Percentiles rank a stretch among this genome's conserved stretches.
Evolutionary conservation across 1,140 invertebrate species (phyloP).

Genomic region (Drosophila ficusphila): DNA sequence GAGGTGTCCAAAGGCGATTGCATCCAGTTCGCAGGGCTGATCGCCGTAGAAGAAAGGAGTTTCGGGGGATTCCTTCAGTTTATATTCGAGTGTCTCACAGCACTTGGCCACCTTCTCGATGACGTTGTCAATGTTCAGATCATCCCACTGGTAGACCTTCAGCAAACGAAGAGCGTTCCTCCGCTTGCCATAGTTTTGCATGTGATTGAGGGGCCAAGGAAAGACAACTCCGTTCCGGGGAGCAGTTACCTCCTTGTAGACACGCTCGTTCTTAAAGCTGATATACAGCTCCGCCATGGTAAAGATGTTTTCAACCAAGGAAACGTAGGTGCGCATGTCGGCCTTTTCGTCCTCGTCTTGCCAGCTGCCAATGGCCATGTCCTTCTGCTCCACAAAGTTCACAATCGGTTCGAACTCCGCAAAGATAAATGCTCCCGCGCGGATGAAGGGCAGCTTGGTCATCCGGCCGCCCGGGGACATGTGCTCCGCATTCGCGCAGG

Average conservation of each 20-base stretch:
- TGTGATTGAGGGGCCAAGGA: slow-evolving; percentile 95
- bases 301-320: slow-evolving; percentile 93
- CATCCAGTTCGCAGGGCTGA: slow-evolving; percentile 96
- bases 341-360: slow-evolving; percentile 91
- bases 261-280: slow-evolving; percentile 92
- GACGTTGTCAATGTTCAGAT: slow-evolving; percentile 92
- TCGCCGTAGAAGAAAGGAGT: slow-evolving; percentile 93
- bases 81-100: slow-evolving; percentile 93
- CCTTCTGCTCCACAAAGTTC: slow-evolving; percentile 94
- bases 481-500: slow-evolving; percentile 95
- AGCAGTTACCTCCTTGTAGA: slow-evolving; percentile 92
- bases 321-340: slow-evolving; percentile 97
- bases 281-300: slow-evolving; percentile 95
- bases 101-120: slow-evolving; percentile 89
- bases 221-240: slow-evolving; percentile 94
- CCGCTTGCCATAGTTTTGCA: slow-evolving; percentile 93
- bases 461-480: slow-evolving; percentile 97
- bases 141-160: slow-evolving; percentile 91
- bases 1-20: slow-evolving; percentile 98
- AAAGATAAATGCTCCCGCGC: slow-evolving; percentile 93
- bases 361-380: slow-evolving; percentile 89
- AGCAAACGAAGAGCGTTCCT: slow-evolving; percentile 89
- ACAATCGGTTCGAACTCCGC: slow-evolving; percentile 96
- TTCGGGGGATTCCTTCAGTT: slow-evolving; percentile 87
- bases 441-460: slow-evolving; percentile 91